These are phyloP conservation scores for Pterostichus madidus DNA, from an alignment of 2,888 invertebrate species.

Conservation along the genomic window DNA sequence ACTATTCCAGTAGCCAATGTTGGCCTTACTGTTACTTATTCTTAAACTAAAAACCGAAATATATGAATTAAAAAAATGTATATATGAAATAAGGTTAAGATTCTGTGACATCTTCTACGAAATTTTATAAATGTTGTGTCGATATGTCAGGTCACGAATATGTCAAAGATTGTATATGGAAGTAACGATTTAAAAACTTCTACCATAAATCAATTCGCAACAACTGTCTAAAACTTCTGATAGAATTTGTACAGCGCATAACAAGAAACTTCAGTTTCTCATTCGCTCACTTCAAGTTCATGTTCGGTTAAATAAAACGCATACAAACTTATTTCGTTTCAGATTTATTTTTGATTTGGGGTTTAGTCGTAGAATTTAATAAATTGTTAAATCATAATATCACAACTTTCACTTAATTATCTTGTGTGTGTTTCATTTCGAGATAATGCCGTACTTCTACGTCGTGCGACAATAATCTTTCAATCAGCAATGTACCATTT, in stretches of 20 bases:
- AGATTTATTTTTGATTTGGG: too few relatives aligned
- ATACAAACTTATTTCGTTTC: background rate
- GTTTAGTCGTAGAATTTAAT: too few relatives aligned
- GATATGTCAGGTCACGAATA: constrained; percentile 45
- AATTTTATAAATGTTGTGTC: constrained; percentile 25
- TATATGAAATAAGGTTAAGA: background rate
- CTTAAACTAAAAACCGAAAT: too few relatives aligned
- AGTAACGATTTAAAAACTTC: constrained; percentile 54
- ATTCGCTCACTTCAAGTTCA: constrained; percentile 21
- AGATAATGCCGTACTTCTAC: too few relatives aligned
- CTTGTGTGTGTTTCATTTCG: too few relatives aligned
- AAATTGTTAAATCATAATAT: too few relatives aligned
- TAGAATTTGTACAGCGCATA: constrained; percentile 52
- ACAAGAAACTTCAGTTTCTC: constrained; percentile 50
- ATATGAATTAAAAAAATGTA: too few relatives aligned
- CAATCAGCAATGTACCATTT: too few relatives aligned
- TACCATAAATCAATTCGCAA: constrained; percentile 53
- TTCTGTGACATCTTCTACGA: background rate
- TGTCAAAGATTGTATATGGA: constrained; percentile 41
- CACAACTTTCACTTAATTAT: too few relatives aligned
- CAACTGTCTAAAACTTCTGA: constrained; percentile 60
- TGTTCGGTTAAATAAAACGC: constrained; percentile 20
- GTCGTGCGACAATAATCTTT: too few relatives aligned
- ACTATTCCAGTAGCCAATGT: too few relatives aligned
- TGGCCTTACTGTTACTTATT: too few relatives aligned